Evolutionary conservation across 2,113 vertebrate genomes (phyloP), one percentile per base, ranked within the genome.

Genomic region (Odontophorus gujanensis): DNA sequence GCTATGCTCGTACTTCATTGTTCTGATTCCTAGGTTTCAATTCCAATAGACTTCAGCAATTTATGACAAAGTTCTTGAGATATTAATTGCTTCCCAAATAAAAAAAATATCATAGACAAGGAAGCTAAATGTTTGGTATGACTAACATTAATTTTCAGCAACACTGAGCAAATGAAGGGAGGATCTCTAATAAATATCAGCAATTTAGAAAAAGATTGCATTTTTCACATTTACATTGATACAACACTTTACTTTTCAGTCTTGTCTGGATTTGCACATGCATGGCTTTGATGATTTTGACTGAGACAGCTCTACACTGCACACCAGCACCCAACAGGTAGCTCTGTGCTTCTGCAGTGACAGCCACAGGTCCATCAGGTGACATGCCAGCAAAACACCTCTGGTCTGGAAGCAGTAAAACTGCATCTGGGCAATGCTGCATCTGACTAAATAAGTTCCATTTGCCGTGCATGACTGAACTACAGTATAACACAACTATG

Each of bases 21-120:
- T 87, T 90, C 59, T 84, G 61, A 62, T 73, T 84, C 40, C 53
- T 87, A 42, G 71, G 71, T 96, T 90, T 92, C 71, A 74, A 92
- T 82, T 84, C 18, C 3, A 20, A 26, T n/a, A 78, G 18, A 47
- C 11, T 72, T 90, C 65, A 84, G 7, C 14, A 66, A 61, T 8
- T 22, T 82, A 13, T 6, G 6, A 8, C 19, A 19, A 47, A 81
- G 47, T 47, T 81, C 8, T 83, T 82, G 9, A 69, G n/a, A 50
- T 34, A 42, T 38, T 47, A 87, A 65, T 13, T 2, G 69, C 81
- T 80, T 71, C n/a, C 26, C 72, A 66, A 66, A 43, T 13, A 14
- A 7, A 32, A 51, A 53, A 57, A 13, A 58, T 61, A 13, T 67
- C 20, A 61, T 21, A 53, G 17, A 81, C 42, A 73, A 79, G 24